Evolutionary conservation across 2,797 vertebrate species (phyloP).

Genomic region (Coregonus suidteri): DNA sequence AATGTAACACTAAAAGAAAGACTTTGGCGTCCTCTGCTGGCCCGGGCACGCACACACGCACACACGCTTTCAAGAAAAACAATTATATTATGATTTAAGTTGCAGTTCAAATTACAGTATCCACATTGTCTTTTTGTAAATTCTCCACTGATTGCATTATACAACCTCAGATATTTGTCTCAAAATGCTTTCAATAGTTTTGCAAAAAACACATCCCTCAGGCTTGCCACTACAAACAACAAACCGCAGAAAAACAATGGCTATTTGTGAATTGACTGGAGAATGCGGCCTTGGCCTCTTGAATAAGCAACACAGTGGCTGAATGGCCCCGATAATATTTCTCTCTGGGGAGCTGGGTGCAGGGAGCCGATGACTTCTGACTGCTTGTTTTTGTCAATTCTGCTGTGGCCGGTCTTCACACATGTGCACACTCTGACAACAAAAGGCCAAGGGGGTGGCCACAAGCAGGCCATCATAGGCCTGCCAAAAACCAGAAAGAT

Average conservation of each 20-base stretch:
- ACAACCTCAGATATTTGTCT: neutral
- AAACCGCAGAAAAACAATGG: too few relatives aligned
- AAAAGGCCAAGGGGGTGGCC: neutral
- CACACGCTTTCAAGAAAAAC: neutral
- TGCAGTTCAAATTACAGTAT: too few relatives aligned
- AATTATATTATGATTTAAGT: too few relatives aligned
- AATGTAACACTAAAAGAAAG: neutral
- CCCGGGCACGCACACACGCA: neutral
- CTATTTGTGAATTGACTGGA: neutral
- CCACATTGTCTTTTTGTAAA: too few relatives aligned
- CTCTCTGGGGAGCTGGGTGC: neutral
- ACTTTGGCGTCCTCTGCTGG: slow-evolving; percentile 34
- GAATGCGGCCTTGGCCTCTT: neutral
- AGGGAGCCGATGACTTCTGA: neutral
- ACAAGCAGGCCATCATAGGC: slow-evolving; percentile 1
- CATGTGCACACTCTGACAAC: slow-evolving; percentile 14
- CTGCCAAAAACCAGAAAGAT: neutral
- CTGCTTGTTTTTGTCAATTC: slow-evolving; percentile 5
- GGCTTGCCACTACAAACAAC: too few relatives aligned
- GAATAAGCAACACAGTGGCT: neutral
- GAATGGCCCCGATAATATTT: neutral
- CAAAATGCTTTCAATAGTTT: neutral
- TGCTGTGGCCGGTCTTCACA: slow-evolving; percentile 18
- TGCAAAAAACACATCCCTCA: neutral
- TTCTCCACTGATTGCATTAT: neutral